Conservation (phyloP, 53 echinoderm and acorn worm species). For the Paelopatides confundens region DNA sequence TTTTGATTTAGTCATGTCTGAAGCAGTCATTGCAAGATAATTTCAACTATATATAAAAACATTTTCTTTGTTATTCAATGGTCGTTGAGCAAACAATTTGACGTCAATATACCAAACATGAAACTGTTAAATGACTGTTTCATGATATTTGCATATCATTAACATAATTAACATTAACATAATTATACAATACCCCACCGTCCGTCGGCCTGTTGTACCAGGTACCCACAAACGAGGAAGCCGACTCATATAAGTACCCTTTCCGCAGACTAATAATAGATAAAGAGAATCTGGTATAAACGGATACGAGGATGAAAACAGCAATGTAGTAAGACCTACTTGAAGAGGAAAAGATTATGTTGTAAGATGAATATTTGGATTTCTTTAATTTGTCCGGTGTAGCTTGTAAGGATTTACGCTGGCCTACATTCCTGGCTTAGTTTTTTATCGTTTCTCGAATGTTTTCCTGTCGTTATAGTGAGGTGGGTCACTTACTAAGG, state of each 20-base stretch:
- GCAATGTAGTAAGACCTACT: background rate
- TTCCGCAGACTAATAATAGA: background rate
- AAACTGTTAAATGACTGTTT: no score
- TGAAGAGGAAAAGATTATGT: slow-evolving; percentile 6
- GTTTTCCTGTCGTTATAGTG: slow-evolving; percentile 29
- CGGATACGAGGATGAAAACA: slow-evolving; percentile 28
- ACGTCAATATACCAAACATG: no score
- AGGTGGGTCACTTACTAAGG: slow-evolving; percentile 13
- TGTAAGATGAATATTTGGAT: slow-evolving; percentile 37
- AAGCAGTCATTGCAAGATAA: no score
- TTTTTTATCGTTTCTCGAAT: background rate
- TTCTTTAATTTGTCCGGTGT: slow-evolving; percentile 35
- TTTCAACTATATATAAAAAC: no score
- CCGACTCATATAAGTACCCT: slow-evolving; percentile 25
- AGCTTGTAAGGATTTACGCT: slow-evolving; percentile 6
- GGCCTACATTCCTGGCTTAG: slow-evolving; percentile 5
- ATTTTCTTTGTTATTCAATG: no score
- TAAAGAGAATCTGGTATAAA: background rate
- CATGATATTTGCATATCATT: no score
- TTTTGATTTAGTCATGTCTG: no score
- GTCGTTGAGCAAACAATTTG: no score
- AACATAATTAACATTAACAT: background rate
- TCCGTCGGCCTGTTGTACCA: background rate
- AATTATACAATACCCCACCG: background rate
- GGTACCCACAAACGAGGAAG: background rate